Base-by-base conservation (phyloP, 2,113 vertebrate genomes). In the Anguilla japonica region DNA sequence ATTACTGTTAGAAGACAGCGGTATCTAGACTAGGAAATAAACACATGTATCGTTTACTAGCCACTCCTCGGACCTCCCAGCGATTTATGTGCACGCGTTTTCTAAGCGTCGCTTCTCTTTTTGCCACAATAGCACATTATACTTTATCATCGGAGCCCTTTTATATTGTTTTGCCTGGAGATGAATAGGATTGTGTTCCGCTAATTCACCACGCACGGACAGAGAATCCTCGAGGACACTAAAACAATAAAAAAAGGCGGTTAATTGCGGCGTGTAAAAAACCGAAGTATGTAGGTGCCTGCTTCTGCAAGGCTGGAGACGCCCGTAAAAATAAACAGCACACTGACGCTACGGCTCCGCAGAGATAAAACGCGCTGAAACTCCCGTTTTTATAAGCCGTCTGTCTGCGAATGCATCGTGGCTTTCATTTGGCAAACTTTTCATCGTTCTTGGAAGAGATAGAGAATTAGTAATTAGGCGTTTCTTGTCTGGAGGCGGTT, bases 231-330 rank as follows among this genome's bases (percentile, higher is more conserved):
- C 79, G 57, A 83, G 82, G 81, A 84, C 82, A 85, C 39, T 78
- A 79, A 82, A 89, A 89, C 34, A 88, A 90, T 86, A 91, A 90
- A 83, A 83, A 90, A 84, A 67, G 60, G 43, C 60, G 80, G 86
- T 80, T 89, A 91, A 91, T 89, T 92, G 88, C 91, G 87, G 85
- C 82, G 82, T 89, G 83, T 67, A 83, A 81, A 34, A 81, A 86
- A 87, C 63, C 46, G 26, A 93, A 87, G 88, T 91, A 92, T 92
- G 91, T 89, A 90, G 79, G 82, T 89, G 87, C 89, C 83, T 92
- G 90, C 85, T 91, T 41, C 40, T 81, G 90, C 88, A 92, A 2
- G 88, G 90, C 85, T 87, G 86, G 50, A 79, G 83, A 88, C 53
- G 85, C 71, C 14, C 84, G 83, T 80, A 89, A 81, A 91, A 92